These are phyloP conservation scores for Climacteris rufus DNA, from an alignment of 2,113 vertebrate genomes.

Conservation along the genomic window DNA sequence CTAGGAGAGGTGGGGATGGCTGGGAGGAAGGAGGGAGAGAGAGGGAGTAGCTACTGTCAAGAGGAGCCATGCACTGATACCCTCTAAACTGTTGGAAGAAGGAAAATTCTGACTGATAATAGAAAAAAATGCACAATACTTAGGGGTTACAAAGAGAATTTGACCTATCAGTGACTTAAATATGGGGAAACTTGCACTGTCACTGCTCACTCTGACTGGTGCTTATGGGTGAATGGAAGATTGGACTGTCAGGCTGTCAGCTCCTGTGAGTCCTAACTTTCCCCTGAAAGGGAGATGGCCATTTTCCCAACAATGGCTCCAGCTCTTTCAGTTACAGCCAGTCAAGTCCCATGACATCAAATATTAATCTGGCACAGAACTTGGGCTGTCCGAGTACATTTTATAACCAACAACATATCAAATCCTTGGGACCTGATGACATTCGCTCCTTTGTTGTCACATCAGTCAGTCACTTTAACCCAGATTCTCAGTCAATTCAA, in stretches of 20 bases:
- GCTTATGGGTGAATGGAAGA: not conserved
- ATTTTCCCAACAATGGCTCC: slow-evolving; percentile 4
- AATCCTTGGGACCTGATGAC: slow-evolving; percentile 26
- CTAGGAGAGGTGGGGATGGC: not conserved
- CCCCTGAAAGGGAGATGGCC: not conserved
- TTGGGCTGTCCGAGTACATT: not conserved
- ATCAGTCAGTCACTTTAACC: slow-evolving; percentile 42
- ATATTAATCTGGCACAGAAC: slow-evolving; percentile 39
- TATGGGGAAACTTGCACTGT: not conserved
- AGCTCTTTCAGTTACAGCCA: slow-evolving; percentile 25
- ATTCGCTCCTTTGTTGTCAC: slow-evolving; percentile 23
- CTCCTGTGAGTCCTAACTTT: not conserved
- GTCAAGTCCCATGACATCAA: slow-evolving; percentile 55
- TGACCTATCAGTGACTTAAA: not conserved
- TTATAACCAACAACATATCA: slow-evolving; percentile 30
- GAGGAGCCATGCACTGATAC: not conserved
- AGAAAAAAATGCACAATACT: not conserved
- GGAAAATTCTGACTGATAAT: not conserved
- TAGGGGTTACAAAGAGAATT: not conserved
- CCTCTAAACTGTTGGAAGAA: not conserved
- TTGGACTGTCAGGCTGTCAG: not conserved
- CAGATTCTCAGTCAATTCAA: slow-evolving; percentile 26
- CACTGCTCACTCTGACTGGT: not conserved
- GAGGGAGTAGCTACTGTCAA: not conserved
- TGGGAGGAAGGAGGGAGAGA: not conserved